A percentile compares a stretch with the other conserved stretches of the same genome.
Evolutionary conservation across 2,797 vertebrate species (phyloP).

Genomic region (Ibycter americanus): DNA sequence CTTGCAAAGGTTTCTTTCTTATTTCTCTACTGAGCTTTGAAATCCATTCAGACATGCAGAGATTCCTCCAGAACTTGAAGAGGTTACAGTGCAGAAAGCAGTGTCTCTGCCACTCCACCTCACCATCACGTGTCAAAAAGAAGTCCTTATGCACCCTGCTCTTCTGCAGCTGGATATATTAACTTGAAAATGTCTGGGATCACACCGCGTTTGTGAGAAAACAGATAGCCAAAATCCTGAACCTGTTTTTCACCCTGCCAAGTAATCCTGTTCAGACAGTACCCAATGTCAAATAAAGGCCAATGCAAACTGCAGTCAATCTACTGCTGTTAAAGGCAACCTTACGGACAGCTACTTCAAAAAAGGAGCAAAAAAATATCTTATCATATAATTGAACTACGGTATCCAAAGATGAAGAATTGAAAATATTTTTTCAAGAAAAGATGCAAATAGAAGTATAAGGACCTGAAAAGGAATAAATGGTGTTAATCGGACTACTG

Average conservation of each 20-base stretch:
- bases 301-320: background rate
- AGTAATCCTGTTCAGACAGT: background rate
- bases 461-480: background rate
- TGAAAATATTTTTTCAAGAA: background rate
- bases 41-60: background rate
- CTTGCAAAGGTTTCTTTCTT: background rate
- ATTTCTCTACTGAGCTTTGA: background rate
- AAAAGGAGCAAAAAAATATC: background rate
- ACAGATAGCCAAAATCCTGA: background rate
- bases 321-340: background rate
- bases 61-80: background rate
- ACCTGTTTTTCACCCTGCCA: background rate
- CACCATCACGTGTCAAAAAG: background rate
- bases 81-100: background rate
- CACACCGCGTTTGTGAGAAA: background rate
- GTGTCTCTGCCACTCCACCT: background rate
- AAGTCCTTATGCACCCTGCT: background rate
- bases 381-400: background rate
- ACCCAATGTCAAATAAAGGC: background rate
- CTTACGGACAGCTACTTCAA: background rate
- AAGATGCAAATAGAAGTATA: background rate
- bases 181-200: background rate
- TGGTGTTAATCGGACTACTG: background rate
- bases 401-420: background rate
- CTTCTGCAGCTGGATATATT: background rate